These are phyloP conservation scores for Entelurus aequoreus DNA, from an alignment of 2,113 vertebrate species.

Conservation along the genomic window DNA sequence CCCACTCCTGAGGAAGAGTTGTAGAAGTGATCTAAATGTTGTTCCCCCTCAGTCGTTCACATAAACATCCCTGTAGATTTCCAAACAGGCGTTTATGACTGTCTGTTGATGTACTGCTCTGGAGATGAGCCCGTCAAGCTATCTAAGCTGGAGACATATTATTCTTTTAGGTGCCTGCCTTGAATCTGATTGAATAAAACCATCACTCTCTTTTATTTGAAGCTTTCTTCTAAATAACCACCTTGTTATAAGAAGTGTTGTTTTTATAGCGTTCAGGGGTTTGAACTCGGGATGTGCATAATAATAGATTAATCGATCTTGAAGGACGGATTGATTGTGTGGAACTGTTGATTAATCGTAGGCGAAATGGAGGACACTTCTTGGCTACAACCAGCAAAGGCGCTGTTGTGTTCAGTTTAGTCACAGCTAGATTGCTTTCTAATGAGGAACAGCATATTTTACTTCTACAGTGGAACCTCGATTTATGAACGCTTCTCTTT, in stretches of 20 bases:
- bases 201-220: constrained; percentile 3
- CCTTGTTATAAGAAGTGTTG: neutral
- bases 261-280: neutral
- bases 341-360: no score
- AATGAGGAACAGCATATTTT: no score
- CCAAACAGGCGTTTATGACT: constrained; percentile 45
- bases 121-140: constrained; percentile 40
- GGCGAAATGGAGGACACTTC: no score
- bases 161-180: constrained; percentile 8
- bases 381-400: no score
- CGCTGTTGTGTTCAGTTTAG: no score
- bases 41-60: constrained; percentile 36
- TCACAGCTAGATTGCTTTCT: no score
- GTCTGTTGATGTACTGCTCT: constrained; percentile 40
- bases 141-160: constrained; percentile 7
- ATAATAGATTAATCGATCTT: no score
- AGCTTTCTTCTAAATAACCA: neutral
- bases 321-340: no score
- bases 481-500: no score
- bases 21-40: constrained; percentile 44
- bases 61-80: constrained; percentile 47
- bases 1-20: constrained; percentile 35
- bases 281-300: neutral
- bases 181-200: constrained; percentile 5
- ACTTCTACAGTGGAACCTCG: no score